Evolutionary conservation across 2,797 vertebrate species (phyloP).

Genomic region (Centropyge bicolor): DNA sequence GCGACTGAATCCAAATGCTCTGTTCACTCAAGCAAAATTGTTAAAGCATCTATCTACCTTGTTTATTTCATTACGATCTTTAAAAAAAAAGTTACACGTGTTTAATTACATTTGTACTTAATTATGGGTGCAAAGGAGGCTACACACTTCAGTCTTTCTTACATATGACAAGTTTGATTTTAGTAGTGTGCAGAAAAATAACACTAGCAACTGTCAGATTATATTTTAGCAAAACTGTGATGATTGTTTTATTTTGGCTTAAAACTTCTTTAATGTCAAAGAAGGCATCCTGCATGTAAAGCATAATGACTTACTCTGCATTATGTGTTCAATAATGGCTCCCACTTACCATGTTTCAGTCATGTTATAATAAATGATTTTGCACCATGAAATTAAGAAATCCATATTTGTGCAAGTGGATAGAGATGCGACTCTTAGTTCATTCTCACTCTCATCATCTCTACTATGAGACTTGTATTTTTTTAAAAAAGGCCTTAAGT

Average conservation of each 20-base stretch:
- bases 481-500: too few relatives aligned
- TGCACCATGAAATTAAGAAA: slow-evolving; percentile 14
- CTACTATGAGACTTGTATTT: slow-evolving; percentile 28
- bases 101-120: slow-evolving; percentile 2
- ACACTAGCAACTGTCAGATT: neutral
- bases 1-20: too few relatives aligned
- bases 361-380: neutral
- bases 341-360: neutral
- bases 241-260: neutral
- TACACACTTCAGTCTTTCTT: neutral
- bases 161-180: neutral
- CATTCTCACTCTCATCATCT: slow-evolving; percentile 37
- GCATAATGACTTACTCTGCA: neutral
- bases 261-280: slow-evolving; percentile 4
- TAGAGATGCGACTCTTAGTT: slow-evolving; percentile 9
- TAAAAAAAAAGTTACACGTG: neutral
- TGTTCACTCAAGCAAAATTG: too few relatives aligned
- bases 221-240: neutral
- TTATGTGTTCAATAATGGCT: slow-evolving; percentile 1
- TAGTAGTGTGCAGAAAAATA: neutral
- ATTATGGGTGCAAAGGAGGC: neutral
- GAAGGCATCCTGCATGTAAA: neutral
- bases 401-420: slow-evolving; percentile 9
- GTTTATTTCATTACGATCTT: neutral
- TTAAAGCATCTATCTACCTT: neutral